A percentile compares a stretch with the other conserved stretches of the same genome.
These are phyloP conservation scores for Palloptera scutellata DNA, from an alignment of 2,888 invertebrate genomes.

Conservation along the genomic window DNA sequence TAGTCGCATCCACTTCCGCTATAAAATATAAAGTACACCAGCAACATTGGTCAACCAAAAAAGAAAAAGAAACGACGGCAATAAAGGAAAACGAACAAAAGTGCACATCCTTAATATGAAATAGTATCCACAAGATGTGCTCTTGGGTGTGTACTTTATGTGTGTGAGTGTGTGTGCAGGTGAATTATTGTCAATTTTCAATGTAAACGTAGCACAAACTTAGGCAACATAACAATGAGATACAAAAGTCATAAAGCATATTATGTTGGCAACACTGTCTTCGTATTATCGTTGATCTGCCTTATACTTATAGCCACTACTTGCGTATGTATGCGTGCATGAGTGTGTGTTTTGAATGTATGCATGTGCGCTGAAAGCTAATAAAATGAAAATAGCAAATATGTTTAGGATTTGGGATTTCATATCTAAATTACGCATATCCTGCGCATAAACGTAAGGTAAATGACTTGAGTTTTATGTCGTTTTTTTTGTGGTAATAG, in stretches of 20 bases:
- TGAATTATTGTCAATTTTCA: slow-evolving; percentile 32
- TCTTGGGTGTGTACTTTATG: too few species aligned
- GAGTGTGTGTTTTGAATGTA: not conserved
- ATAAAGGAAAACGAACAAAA: not conserved
- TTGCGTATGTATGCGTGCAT: not conserved
- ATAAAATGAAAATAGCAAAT: slow-evolving; percentile 44
- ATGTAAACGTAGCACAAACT: slow-evolving; percentile 21
- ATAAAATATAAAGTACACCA: slow-evolving; percentile 1
- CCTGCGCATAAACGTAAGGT: slow-evolving; percentile 37
- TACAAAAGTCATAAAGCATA: slow-evolving; percentile 18
- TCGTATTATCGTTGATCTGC: not conserved
- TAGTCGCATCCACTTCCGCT: not conserved
- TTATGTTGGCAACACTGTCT: not conserved
- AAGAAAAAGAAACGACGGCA: not conserved
- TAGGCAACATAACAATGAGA: slow-evolving; percentile 11
- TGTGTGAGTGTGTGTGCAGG: slow-evolving; percentile 25
- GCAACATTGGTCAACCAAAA: slow-evolving; percentile 9
- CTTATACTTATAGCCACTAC: not conserved
- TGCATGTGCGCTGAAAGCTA: slow-evolving; percentile 17
- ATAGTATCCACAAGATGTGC: too few species aligned
- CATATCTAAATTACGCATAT: slow-evolving; percentile 50
- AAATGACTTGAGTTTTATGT: slow-evolving; percentile 24
- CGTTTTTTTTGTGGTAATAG: not conserved
- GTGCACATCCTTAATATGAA: not conserved
- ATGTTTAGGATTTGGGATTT: slow-evolving; percentile 44